Base-by-base conservation (phyloP, 1,140 invertebrate species). In the Lycorma delicatula region DNA sequence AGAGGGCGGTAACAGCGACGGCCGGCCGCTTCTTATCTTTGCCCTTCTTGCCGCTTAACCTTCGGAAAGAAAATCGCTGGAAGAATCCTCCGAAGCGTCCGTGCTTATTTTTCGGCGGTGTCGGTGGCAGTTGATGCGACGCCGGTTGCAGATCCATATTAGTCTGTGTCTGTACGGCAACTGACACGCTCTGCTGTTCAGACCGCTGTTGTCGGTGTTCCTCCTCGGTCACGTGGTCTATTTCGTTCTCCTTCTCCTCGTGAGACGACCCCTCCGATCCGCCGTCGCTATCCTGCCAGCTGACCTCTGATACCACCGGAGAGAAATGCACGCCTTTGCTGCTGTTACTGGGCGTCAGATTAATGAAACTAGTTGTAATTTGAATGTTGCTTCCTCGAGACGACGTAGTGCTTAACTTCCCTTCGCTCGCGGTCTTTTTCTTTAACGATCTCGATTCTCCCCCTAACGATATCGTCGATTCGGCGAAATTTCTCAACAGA, bases 291-390 rank as follows among this genome's bases (percentile, higher is more conserved):
- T 84, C 81, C 51, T 78, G 74, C 82, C 83, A 86, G 64, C 81
- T 84, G 28, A 86, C 83, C 68, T 86, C 82, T 16, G 81, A 79
- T 1, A 86, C 83, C 28, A 86, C 78, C 1, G 84, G 84, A 64
- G 81, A 83, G 63, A 87, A 87, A 57, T 81, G 80, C 1, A 83
- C 81, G 28, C 79, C 78, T 66, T 78, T 73, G 7, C 51, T 59
- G 50, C 59, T 62, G 25, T 58, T 60, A 6, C 46, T 73, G 48
- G 73, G 73, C 25, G 71, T 71, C 0, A 67, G 50, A 29, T 61
- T 65, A 18, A 67, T 56, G 34, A 65, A 67, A 58, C 65, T 68
- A 7, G 66, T 68, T 16, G 66, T 68, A 26, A 66, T 67, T 58
- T 63, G 60, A 5, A 66, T 61, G 22, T 66, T 66, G 52, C 64